Evolutionary conservation across 37 sponge, comb jelly and placozoan genomes (phyloP).

Genomic region (Dysidea cf. avara): DNA sequence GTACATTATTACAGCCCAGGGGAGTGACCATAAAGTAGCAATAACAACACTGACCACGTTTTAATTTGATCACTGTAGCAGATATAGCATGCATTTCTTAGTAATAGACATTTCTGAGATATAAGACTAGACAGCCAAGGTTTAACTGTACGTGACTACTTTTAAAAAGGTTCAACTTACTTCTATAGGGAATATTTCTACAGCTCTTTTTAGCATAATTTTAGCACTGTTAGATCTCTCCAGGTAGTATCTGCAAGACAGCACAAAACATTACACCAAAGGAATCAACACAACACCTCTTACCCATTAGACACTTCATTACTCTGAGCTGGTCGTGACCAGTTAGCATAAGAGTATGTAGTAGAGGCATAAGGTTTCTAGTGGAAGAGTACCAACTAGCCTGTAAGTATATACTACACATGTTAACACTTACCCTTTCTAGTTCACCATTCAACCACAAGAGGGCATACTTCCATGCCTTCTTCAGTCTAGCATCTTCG

Average conservation of each 20-base stretch:
- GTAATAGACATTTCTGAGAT: too few relatives aligned
- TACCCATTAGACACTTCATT: constrained; percentile 83
- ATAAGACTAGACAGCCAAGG: too few relatives aligned
- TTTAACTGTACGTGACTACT: too few relatives aligned
- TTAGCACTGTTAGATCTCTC: constrained; percentile 88
- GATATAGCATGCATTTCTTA: too few relatives aligned
- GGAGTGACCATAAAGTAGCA: too few relatives aligned
- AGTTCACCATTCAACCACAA: constrained; percentile 72
- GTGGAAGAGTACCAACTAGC: background rate
- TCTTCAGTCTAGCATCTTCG: constrained; percentile 55
- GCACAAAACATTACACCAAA: constrained; percentile 7
- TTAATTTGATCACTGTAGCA: too few relatives aligned
- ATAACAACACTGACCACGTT: too few relatives aligned
- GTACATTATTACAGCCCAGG: too few relatives aligned
- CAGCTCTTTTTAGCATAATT: constrained; percentile 73
- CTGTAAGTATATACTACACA: background rate
- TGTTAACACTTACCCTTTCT: constrained; percentile 49
- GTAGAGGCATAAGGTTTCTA: constrained; percentile 42
- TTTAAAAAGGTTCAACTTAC: too few relatives aligned
- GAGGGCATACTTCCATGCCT: constrained; percentile 59
- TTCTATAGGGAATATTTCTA: constrained; percentile 58
- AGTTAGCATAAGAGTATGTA: constrained; percentile 65
- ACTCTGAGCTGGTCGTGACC: constrained; percentile 89
- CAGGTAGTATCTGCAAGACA: constrained; percentile 59
- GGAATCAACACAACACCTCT: background rate